Conservation (phyloP, 2,888 invertebrate species). For the Ennomos fuscantarius region DNA sequence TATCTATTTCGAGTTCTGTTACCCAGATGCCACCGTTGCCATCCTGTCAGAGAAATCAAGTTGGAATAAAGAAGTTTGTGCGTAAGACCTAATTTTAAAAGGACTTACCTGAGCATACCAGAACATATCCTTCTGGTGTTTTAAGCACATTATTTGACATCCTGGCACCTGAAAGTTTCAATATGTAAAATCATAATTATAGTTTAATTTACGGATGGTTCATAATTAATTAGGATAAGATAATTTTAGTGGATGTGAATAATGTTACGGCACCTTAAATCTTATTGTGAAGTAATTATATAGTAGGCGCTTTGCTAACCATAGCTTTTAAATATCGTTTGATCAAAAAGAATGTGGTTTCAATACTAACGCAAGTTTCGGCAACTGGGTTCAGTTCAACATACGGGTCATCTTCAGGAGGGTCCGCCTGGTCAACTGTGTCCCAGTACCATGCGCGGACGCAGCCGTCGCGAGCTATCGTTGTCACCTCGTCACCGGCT, state of each 20-base stretch:
- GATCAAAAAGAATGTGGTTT: background rate
- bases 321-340: background rate
- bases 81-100: background rate
- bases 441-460: slow-evolving; percentile 96
- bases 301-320: too few relatives aligned
- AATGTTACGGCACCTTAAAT: too few relatives aligned
- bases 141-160: slow-evolving; percentile 77
- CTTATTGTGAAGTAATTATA: too few relatives aligned
- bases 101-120: slow-evolving; percentile 91
- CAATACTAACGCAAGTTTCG: slow-evolving; percentile 86
- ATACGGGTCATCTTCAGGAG: slow-evolving; percentile 91
- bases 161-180: slow-evolving; percentile 66
- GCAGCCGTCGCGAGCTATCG: slow-evolving; percentile 89
- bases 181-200: too few relatives aligned
- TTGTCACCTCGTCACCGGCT: slow-evolving; percentile 76
- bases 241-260: too few relatives aligned
- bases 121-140: slow-evolving; percentile 74
- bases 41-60: slow-evolving; percentile 84
- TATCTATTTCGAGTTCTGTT: slow-evolving; percentile 76
- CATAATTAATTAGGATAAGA: too few relatives aligned
- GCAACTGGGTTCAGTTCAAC: slow-evolving; percentile 95
- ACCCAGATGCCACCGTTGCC: slow-evolving; percentile 91
- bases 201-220: too few relatives aligned
- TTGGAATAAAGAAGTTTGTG: background rate
- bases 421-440: slow-evolving; percentile 94